Base-by-base conservation (phyloP, 2,888 invertebrate genomes). In the Strigamia transsilvanica region DNA sequence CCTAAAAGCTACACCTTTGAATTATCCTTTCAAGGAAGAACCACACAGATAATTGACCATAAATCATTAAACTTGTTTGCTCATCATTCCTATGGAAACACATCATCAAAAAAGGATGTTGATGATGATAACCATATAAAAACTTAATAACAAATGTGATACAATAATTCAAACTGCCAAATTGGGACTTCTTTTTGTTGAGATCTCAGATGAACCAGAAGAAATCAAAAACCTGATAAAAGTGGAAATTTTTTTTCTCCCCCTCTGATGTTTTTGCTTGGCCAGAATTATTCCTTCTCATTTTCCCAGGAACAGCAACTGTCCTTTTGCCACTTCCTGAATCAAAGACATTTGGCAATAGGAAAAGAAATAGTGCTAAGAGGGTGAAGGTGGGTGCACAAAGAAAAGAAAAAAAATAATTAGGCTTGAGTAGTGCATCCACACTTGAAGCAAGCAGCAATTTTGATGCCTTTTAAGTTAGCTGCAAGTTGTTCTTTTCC, bases 281-380 rank as follows among this genome's bases (percentile, higher is more conserved):
- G 6, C 4, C 23, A 27, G 27, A 66, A 66, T 66, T 23, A 66
- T 66, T 66, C 66, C 27, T 7, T 10, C 66, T 23, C 32, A 66
- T 66, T 66, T 66, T 66, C 66, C 66, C 66, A 66, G 27, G 66
- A 2, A 66, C 23, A 27, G 10, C 66, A 66, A 66, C 66, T 66
- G 66, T 66, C 66, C 66, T 66, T 23, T 66, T 66, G 66, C 66
- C 66, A 66, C 66, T 66, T 66, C 66, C 66, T 66, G 66, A 66
- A 66, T 66, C 66, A 27, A 15, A 61, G 61, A 66, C 66, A 66
- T 27, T 66, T 32, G 23, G 32, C 66, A 66, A 23, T 27, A 66
- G 66, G 66, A 66, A 66, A 66, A 61, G 61, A 61, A 66, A 32
- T 66, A 27, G 2, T 66, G 13, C 4, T 27, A 23, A 27, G 15